Evolutionary conservation across 2,888 invertebrate genomes (phyloP), one percentile per base, ranked within the genome.

Genomic region (Biston stratarius): DNA sequence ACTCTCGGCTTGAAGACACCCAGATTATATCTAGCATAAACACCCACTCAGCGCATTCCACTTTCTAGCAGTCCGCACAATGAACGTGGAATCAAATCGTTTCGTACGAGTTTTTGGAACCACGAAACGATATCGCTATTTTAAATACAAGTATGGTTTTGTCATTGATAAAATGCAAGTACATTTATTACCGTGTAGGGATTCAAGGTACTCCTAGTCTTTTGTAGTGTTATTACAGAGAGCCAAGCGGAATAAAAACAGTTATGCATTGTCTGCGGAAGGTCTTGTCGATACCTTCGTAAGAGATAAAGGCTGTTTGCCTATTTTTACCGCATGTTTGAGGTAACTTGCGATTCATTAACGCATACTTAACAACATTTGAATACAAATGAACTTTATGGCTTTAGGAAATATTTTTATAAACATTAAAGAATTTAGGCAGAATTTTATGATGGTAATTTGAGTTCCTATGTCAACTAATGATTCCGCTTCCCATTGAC

Each of bases 201-300:
- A 67, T 0, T 24, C 48, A 24, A 42, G 52, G 15, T 61, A 66
- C 65, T 61, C 10, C 10, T 10, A 12, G 10, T 40, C 6, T 55
- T 52, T 40, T 14, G 45, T 58, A 58, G 58, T 42, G 47, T 53
- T 55, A n/a, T 53, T 61, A 38, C 57, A 59, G 53, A 62, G 63
- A 63, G 55, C 40, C 42, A 52, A 57, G 60, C 48, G 40, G 53
- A 56, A 70, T 65, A 70, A 72, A 70, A 70, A 72, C 68, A 57
- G 62, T 49, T 60, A 64, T 52, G 68, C 66, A 73, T 70, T 73
- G 69, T 73, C 64, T 64, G 40, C 15, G 55, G 70, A 69, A 73
- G 72, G 69, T 58, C 67, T 51, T 64, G 64, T 72, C 65, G 58
- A 68, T 65, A 58, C 62, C 48, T 64, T 48, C 44, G 9, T 49